A percentile compares a stretch with the other conserved stretches of the same genome.
Conservation (phyloP, 2,888 invertebrate genomes). For the Andricus quercusramuli region DNA sequence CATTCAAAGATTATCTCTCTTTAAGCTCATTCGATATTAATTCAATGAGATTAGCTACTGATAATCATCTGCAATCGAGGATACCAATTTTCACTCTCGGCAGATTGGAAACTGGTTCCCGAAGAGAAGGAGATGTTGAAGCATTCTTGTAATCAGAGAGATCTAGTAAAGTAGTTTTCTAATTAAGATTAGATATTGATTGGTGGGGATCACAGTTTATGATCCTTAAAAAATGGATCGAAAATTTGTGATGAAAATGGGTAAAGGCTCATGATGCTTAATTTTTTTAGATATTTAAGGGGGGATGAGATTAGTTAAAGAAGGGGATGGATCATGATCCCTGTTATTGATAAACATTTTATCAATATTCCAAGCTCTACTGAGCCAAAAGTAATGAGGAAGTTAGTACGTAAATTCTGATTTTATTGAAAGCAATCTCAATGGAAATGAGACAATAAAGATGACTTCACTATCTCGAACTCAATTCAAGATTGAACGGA, state of each 20-base stretch:
- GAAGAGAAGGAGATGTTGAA: not conserved
- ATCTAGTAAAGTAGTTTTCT: not conserved
- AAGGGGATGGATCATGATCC: too few relatives aligned
- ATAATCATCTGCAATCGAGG: not conserved
- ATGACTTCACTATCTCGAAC: not conserved
- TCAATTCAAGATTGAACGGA: slow-evolving; percentile 4
- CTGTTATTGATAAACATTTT: too few relatives aligned
- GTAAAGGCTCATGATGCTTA: too few relatives aligned
- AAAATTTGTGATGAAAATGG: too few relatives aligned
- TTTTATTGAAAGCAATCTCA: not conserved
- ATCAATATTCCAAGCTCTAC: too few relatives aligned
- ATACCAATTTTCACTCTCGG: not conserved
- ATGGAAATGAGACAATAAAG: not conserved
- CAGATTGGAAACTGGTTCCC: slow-evolving; percentile 1
- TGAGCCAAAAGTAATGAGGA: not conserved
- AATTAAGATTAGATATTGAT: not conserved
- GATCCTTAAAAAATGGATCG: too few relatives aligned
- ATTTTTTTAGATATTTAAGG: too few relatives aligned
- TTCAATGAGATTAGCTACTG: not conserved
- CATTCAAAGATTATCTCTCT: not conserved
- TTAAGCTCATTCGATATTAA: not conserved
- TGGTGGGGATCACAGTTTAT: too few relatives aligned
- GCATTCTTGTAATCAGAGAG: not conserved
- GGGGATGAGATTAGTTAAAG: too few relatives aligned
- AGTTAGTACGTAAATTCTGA: not conserved